These are phyloP conservation scores for Gnatocerus cornutus DNA, from an alignment of 2,888 invertebrate genomes.

Conservation along the genomic window DNA sequence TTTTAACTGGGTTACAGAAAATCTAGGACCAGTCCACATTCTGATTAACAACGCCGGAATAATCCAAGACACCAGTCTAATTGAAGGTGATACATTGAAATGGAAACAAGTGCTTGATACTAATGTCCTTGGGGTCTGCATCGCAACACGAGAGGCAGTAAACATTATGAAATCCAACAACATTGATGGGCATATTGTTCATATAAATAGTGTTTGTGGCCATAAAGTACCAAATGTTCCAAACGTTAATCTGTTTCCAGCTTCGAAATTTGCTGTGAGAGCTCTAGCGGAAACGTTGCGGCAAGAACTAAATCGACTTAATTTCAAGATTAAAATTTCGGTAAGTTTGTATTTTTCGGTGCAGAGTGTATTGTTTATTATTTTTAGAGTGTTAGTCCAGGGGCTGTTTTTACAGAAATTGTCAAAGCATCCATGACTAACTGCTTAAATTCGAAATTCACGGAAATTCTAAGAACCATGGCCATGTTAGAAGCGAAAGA, in stretches of 20 bases:
- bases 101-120: conserved; percentile 53
- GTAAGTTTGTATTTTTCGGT: conserved; percentile 44
- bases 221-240: conserved; percentile 54
- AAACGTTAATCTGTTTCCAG: conserved; percentile 51
- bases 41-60: conserved; percentile 57
- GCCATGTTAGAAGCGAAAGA: conserved; percentile 26
- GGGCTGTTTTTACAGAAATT: conserved; percentile 56
- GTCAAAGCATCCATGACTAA: background rate
- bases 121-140: conserved; percentile 54
- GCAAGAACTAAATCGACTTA: conserved; percentile 47
- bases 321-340: conserved; percentile 56
- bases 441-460: background rate
- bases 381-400: conserved; percentile 61
- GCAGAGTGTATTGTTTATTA: background rate
- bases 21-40: conserved; percentile 56
- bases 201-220: conserved; percentile 58
- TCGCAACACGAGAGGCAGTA: conserved; percentile 58
- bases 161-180: conserved; percentile 54
- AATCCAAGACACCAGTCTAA: conserved; percentile 44
- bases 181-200: conserved; percentile 58
- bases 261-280: conserved; percentile 55
- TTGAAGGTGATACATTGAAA: conserved; percentile 49
- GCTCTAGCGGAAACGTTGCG: conserved; percentile 54
- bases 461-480: conserved; percentile 3
- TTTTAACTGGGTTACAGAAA: conserved; percentile 53